Base-by-base conservation (phyloP, 2,113 vertebrate species). In the Lophius piscatorius region DNA sequence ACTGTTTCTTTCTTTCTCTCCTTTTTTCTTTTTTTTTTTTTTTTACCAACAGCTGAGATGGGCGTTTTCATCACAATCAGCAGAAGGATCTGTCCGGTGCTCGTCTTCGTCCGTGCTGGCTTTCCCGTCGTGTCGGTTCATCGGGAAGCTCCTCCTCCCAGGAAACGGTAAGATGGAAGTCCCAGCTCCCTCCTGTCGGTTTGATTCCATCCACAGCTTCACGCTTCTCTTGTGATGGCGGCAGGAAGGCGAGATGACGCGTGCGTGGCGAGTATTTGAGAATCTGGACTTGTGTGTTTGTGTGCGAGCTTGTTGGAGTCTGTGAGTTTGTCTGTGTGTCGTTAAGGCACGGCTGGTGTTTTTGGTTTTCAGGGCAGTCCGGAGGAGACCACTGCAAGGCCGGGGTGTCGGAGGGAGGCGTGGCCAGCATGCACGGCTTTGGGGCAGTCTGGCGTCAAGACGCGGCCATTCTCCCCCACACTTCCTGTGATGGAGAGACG, bases 351-450 rank as follows among this genome's bases (percentile, higher is more conserved):
- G 92, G 93, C 61, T 93, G 90, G 94, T 94, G 89, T 93, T 97
- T 98, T 99, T 98, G 96, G 95, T 98, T 97, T 95, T 97, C 93
- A 98, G 94, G 96, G 95, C 92, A 97, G 94, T 92, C 97, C 94
- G 61, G 95, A 95, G 91, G 95, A 95, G 92, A 98, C 94, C 92
- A 97, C 93, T 89, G 95, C 95, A 92, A 97, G 93, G 91, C 95
- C 94, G 76, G 94, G 93, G 86, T 96, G 97, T 92, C 94, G 93
- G 86, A 96, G 91, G 84, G 95, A 91, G 87, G 93, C 71, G 79
- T 85, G 92, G 91, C 95, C 95, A 47, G 93, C 78, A 88, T 97
- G 96, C 72, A 97, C 84, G 17, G 97, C 95, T 92, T 96, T 98
- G 41, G 96, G 95, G 93, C 95, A 98, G 93, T 98, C 97, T 23